These are phyloP conservation scores for Streptopelia turtur DNA, from an alignment of 2,797 vertebrate species.

Conservation along the genomic window DNA sequence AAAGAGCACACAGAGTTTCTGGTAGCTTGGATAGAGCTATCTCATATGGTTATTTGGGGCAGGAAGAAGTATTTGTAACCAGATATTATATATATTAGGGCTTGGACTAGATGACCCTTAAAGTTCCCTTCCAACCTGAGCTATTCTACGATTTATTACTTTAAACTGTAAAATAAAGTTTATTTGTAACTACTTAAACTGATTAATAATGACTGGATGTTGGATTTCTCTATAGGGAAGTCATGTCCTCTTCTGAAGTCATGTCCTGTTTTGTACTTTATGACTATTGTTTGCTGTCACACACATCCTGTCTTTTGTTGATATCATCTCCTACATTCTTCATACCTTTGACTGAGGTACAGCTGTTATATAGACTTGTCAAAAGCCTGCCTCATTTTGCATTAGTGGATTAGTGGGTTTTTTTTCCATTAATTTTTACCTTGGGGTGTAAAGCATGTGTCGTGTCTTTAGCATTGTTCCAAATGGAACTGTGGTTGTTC, in stretches of 20 bases:
- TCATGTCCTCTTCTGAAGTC: background rate
- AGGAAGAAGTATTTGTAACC: background rate
- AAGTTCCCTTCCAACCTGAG: no score
- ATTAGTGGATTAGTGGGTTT: background rate
- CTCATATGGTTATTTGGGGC: background rate
- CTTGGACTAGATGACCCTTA: no score
- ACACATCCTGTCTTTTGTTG: background rate
- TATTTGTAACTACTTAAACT: background rate
- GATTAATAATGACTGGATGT: background rate
- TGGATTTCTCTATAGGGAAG: background rate
- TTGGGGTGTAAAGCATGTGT: background rate
- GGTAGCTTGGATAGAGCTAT: background rate
- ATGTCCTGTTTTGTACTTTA: background rate
- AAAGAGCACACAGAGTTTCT: background rate
- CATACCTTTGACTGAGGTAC: background rate
- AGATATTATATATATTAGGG: background rate
- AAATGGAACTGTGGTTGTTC: background rate
- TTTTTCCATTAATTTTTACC: background rate
- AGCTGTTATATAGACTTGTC: background rate
- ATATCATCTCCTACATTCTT: background rate
- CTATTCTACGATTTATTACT: background rate
- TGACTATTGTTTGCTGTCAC: background rate
- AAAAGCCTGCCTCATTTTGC: background rate
- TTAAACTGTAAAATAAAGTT: background rate
- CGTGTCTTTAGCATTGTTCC: background rate